Evolutionary conservation across 2,113 vertebrate genomes (phyloP), one percentile per base, ranked within the genome.

Genomic region (Elanus axillaris): DNA sequence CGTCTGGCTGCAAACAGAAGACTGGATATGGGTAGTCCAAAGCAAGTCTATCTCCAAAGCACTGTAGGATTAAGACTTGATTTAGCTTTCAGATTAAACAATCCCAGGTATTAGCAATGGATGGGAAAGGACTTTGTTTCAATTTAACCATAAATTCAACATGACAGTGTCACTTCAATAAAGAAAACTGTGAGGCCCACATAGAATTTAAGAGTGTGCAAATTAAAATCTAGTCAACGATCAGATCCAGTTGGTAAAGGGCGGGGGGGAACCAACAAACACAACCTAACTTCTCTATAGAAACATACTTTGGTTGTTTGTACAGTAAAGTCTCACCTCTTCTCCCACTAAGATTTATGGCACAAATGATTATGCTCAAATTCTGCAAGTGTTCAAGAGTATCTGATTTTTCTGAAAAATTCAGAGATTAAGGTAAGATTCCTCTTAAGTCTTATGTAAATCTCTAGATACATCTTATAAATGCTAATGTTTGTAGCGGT

Each of bases 291-390:
- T n/a, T 22, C 40, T 52, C 78, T 25, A 3, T 0, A 55, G 85
- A 50, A 63, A 59, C 0, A 0, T 6, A 3, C 29, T 47, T 56
- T 0, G 43, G 59, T 23, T n/a, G 8, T 40, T 19, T 6, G 31
- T 17, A 23, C 6, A 4, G 32, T 38, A 4, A 74, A 50, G 43
- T 17, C 50, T 60, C 64, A 13, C 3, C 22, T n/a, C 63, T 36
- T 55, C 69, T 52, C 47, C 64, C n/a, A 11, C 12, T 18, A n/a
- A n/a, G 32, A 43, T 11, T 18, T 4, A 64, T 4, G 53, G 21
- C 62, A 50, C 20, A 19, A 84, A 38, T 3, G 16, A 40, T 7
- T 17, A 32, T 1, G 32, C 50, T 31, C 66, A 53, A 53, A 56
- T 21, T 69, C 69, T 34, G 40, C 68, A 69, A 69, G 22, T 4